These are phyloP conservation scores for Peromyscus attwateri DNA, from an alignment of 2,797 vertebrate species.

Conservation along the genomic window DNA sequence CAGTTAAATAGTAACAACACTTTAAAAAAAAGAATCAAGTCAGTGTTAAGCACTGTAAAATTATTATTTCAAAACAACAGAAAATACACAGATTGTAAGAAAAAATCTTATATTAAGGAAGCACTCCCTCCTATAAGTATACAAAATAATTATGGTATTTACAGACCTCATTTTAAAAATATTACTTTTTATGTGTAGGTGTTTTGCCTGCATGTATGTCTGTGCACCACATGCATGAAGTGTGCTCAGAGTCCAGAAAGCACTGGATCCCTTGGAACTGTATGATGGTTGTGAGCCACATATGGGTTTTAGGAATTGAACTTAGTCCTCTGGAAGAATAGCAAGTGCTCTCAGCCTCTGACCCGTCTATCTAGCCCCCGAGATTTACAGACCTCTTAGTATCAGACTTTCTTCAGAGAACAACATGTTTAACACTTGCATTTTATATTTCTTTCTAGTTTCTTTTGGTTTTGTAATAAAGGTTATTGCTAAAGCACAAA, in stretches of 20 bases:
- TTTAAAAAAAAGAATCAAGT: slow-evolving; percentile 61
- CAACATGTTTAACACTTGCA: slow-evolving; percentile 36
- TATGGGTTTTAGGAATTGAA: neutral
- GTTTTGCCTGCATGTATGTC: neutral
- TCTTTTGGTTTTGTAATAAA: slow-evolving; percentile 58
- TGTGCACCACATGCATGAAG: neutral
- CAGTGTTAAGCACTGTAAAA: slow-evolving; percentile 44
- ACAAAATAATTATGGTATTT: slow-evolving; percentile 49
- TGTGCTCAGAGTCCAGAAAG: neutral
- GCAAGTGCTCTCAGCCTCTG: neutral
- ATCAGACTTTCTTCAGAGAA: slow-evolving; percentile 55
- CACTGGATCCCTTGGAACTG: neutral
- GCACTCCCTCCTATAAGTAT: slow-evolving; percentile 18
- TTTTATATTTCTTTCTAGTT: slow-evolving; percentile 55
- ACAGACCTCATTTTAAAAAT: neutral
- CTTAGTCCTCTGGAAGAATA: neutral
- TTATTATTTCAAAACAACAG: slow-evolving; percentile 70
- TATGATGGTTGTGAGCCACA: neutral
- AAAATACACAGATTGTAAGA: slow-evolving; percentile 42
- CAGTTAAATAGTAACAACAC: slow-evolving; percentile 24
- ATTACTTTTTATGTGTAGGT: neutral
- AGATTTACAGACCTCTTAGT: neutral
- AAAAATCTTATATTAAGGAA: slow-evolving; percentile 54
- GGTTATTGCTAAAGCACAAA: slow-evolving; percentile 32
- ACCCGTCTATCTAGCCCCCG: neutral